Conservation (phyloP, 2,888 invertebrate genomes). For the Therioaphis trifolii region DNA sequence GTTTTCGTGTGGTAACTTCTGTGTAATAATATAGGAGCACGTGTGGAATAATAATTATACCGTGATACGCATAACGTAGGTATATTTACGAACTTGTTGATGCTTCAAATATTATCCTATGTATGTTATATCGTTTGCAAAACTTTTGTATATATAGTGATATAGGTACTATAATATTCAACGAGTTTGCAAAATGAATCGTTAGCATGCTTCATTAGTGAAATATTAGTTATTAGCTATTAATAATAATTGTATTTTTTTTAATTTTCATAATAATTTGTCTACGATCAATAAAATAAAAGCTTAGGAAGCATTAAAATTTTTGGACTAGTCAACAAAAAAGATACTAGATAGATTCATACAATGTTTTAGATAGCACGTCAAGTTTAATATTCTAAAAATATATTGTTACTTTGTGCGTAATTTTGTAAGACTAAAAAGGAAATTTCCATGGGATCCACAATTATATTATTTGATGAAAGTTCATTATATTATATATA, state of each 20-base stretch:
- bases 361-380: too few species aligned
- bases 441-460: not conserved
- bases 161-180: too few species aligned
- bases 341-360: too few species aligned
- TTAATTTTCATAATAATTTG: too few species aligned
- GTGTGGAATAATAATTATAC: constrained; percentile 19
- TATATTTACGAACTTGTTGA: constrained; percentile 21
- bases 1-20: not conserved
- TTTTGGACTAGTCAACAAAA: too few species aligned
- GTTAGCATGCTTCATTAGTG: too few species aligned
- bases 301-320: not conserved
- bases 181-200: not conserved
- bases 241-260: too few species aligned
- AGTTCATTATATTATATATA: too few species aligned
- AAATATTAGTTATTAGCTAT: too few species aligned
- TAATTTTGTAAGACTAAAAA: not conserved
- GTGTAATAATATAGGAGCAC: constrained; percentile 13
- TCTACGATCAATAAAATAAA: too few species aligned
- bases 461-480: constrained; percentile 18
- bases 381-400: too few species aligned
- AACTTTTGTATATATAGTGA: not conserved
- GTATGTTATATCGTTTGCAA: not conserved
- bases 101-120: not conserved
- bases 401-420: too few species aligned
- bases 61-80: not conserved